Evolutionary conservation across 2,113 vertebrate species (phyloP).

Genomic region (Cryptomyrus ogoouensis): DNA sequence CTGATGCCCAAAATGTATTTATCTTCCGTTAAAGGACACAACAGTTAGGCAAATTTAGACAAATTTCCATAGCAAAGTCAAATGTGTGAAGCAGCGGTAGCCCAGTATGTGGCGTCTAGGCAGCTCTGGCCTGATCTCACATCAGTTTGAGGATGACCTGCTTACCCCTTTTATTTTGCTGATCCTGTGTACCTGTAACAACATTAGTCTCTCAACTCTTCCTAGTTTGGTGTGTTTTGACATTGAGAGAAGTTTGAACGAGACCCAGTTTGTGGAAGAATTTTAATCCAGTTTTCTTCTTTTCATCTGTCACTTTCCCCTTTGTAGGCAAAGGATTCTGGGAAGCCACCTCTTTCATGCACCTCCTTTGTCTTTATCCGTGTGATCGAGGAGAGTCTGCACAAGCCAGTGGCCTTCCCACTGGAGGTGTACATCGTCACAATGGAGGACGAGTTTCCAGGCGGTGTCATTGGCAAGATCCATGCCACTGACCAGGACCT

Average conservation of each 20-base stretch:
- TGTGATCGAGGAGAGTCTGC: conserved; percentile 93
- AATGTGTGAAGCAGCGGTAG: neutral
- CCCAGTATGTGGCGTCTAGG: neutral
- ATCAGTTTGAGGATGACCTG: neutral
- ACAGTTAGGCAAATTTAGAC: neutral
- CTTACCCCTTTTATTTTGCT: neutral
- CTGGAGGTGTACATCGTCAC: conserved; percentile 90
- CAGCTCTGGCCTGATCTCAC: neutral
- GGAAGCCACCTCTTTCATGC: conserved; percentile 77
- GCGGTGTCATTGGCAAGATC: conserved; percentile 92
- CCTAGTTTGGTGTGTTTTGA: neutral
- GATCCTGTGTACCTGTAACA: neutral
- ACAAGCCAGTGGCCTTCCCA: conserved; percentile 81
- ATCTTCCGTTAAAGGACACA: neutral
- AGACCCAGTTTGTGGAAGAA: neutral
- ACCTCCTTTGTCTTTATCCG: conserved; percentile 70
- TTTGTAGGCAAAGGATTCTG: conserved; percentile 79
- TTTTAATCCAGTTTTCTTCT: neutral
- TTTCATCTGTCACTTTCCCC: neutral
- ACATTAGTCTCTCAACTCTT: neutral
- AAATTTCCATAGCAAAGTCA: neutral
- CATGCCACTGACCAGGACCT: conserved; percentile 90
- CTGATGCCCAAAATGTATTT: neutral
- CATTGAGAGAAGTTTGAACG: neutral
- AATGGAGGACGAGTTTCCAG: conserved; percentile 96